phyloP scores from a whole-genome alignment of 2,113 vertebrate genomes.

The Prionailurus viverrinus region DNA sequence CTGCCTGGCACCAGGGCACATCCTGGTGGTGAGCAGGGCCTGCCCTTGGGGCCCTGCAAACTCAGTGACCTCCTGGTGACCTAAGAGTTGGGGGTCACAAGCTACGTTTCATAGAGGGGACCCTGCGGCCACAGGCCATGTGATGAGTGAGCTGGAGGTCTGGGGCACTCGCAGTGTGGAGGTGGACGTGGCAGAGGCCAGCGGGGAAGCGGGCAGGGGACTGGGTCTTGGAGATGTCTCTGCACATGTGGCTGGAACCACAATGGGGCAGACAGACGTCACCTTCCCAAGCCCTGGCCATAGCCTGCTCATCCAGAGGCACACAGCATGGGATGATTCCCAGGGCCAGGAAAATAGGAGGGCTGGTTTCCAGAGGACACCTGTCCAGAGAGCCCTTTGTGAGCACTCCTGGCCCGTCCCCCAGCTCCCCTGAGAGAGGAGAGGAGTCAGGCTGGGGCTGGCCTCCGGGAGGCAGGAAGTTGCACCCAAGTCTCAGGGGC shows the following conservation, averaged over 20 bases:
- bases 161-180: neutral
- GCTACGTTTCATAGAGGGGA: neutral
- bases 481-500: neutral
- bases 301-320: neutral
- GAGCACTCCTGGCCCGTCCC: neutral
- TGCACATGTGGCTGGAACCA: neutral
- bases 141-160: neutral
- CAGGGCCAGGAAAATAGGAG: neutral
- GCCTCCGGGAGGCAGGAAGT: neutral
- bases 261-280: neutral
- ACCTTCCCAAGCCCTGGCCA: neutral
- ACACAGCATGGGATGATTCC: neutral
- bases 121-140: neutral
- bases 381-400: neutral
- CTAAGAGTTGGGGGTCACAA: neutral
- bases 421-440: accelerated
- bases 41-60: neutral
- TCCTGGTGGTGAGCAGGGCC: neutral
- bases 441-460: neutral
- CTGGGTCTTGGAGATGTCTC: neutral
- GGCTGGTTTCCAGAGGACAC: neutral
- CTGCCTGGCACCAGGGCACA: neutral
- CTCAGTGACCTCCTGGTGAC: neutral
- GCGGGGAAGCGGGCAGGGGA: neutral
- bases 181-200: accelerated